phyloP scores from a whole-genome alignment of 2,113 vertebrate genomes.

The Penelope pileata region DNA sequence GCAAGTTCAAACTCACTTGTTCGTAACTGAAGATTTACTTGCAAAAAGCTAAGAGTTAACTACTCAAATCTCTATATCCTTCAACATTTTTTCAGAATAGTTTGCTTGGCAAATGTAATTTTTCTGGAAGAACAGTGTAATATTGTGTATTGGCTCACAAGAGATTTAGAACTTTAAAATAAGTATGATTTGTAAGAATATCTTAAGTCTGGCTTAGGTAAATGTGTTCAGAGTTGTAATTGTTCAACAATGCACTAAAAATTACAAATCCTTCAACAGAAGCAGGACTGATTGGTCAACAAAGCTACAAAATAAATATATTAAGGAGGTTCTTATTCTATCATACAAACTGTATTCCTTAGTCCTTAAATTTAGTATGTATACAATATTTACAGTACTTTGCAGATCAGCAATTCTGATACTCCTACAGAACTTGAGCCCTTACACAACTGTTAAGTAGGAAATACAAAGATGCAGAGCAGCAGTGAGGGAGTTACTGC shows the following conservation, averaged over 20 bases:
- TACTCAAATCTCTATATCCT: neutral
- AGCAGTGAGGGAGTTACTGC: neutral
- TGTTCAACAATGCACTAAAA: neutral
- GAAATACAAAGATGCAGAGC: neutral
- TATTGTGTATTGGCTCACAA: neutral
- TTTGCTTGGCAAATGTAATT: neutral
- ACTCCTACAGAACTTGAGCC: neutral
- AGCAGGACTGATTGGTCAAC: neutral
- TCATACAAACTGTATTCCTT: neutral
- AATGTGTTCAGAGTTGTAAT: neutral
- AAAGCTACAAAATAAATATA: neutral
- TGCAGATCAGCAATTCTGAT: neutral
- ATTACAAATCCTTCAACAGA: neutral
- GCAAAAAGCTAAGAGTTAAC: neutral
- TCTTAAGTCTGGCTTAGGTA: neutral
- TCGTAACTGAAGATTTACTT: neutral
- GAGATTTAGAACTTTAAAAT: neutral
- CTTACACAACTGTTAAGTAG: accelerated
- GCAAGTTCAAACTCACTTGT: neutral
- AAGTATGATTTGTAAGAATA: no score
- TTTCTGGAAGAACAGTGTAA: neutral
- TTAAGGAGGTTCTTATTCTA: neutral
- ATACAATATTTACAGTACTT: neutral
- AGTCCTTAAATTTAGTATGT: neutral
- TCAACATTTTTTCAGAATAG: neutral